Evolutionary conservation across 1,140 invertebrate genomes (phyloP), one percentile per base, ranked within the genome.

Genomic region (Parapsyche elsis): DNA sequence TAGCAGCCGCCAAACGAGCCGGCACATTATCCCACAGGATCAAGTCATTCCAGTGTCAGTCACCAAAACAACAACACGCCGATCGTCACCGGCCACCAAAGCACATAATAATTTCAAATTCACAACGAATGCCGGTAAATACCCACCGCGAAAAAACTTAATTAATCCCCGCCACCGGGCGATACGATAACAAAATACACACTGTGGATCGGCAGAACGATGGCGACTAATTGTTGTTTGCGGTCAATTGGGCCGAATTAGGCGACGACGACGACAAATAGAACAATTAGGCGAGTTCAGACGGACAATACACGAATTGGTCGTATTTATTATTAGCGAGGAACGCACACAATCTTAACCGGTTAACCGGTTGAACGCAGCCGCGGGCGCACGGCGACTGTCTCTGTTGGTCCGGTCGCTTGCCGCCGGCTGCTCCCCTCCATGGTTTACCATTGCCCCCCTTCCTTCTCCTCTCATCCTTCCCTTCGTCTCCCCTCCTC

Each of bases 1-100:
- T 84, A 88, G 85, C 82, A 88, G 85, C 83, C 87, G 85, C 87
- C 87, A 88, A 87, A 88, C 85, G 81, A 88, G 86, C 86, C 87
- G 86, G 85, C 87, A 88, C 87, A 88, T 88, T 26, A 71, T 64
- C 24, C 38, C 45, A 7, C 71, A n/a, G 21, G 38, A n/a, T 53
- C 73, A 46, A 73, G 73, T 67, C 45, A 75, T 57, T 23, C 44
- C 71, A 45, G 9, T 67, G 53, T 59, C 53, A 59, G 1, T 7
- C 30, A 38, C 1, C 30, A 61, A 21, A 57, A 57, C 26, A 30
- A 5, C 67, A 71, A 30, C 70, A n/a, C 1, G 30, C 30, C 30
- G 30, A 38, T n/a, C n/a, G 38, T 71, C 70, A 74, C 71, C 16
- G 30, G 23, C 67, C 14, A 71, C 38, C 24, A 74, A 2, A 57